Evolutionary conservation across 2,888 invertebrate genomes (phyloP).

Genomic region (Drosophila eohydei): DNA sequence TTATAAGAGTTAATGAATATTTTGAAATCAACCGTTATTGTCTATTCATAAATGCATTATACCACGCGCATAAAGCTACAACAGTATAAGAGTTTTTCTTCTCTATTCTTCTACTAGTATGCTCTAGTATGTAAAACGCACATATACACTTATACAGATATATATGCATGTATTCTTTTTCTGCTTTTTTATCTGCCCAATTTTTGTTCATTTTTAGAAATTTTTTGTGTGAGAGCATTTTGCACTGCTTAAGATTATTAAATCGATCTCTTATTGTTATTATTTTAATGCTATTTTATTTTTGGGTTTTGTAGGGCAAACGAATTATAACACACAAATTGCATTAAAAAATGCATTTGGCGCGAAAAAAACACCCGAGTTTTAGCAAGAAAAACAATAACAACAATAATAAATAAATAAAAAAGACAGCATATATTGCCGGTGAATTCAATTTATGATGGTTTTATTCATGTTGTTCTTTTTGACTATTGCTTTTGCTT

Average conservation of each 20-base stretch:
- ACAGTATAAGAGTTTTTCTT: neutral
- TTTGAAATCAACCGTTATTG: neutral
- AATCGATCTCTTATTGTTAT: constrained; percentile 32
- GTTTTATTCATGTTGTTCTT: constrained; percentile 46
- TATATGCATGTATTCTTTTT: neutral
- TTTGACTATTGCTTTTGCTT: constrained; percentile 36
- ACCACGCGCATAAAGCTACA: neutral
- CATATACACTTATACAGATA: neutral
- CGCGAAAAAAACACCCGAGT: constrained; percentile 40
- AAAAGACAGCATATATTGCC: constrained; percentile 37
- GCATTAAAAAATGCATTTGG: constrained; percentile 50
- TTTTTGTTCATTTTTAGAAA: constrained; percentile 32
- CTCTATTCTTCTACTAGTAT: neutral
- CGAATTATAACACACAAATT: constrained; percentile 11
- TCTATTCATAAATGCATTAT: neutral
- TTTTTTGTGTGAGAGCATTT: constrained; percentile 17
- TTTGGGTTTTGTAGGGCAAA: constrained; percentile 20
- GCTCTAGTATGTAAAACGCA: neutral
- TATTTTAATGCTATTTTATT: constrained; percentile 21
- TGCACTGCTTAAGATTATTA: constrained; percentile 37
- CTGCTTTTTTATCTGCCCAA: constrained; percentile 8
- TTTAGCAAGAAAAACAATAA: constrained; percentile 29
- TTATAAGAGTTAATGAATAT: neutral
- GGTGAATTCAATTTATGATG: constrained; percentile 64
- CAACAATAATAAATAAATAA: constrained; percentile 15